These are phyloP conservation scores for Syrmaticus mikado DNA, from an alignment of 2,113 vertebrate genomes.

Conservation along the genomic window DNA sequence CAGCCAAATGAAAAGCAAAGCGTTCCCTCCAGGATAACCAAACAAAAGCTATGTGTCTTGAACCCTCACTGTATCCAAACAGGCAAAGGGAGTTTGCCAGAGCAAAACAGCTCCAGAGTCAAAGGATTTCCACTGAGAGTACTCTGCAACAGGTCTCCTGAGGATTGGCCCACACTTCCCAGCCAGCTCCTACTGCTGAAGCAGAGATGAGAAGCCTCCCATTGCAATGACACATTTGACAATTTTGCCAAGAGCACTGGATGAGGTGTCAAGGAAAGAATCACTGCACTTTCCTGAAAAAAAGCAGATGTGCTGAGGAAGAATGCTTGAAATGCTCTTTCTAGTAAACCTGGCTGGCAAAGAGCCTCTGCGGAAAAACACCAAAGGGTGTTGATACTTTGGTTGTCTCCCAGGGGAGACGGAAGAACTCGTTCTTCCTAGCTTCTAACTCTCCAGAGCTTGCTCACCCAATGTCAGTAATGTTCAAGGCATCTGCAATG, in stretches of 20 bases:
- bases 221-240: conserved; percentile 63
- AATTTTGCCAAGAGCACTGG: conserved; percentile 67
- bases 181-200: conserved; percentile 60
- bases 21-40: conserved; percentile 66
- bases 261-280: conserved; percentile 54
- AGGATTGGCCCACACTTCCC: conserved; percentile 14
- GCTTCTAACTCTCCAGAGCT: background rate
- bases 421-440: background rate
- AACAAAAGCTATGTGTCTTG: conserved; percentile 63
- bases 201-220: conserved; percentile 56
- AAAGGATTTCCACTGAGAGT: conserved; percentile 72
- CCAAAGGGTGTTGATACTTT: background rate
- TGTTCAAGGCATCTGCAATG: background rate
- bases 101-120: conserved; percentile 71
- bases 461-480: background rate
- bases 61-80: conserved; percentile 62
- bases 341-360: conserved; percentile 45
- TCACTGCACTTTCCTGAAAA: conserved; percentile 13
- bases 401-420: background rate
- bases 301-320: conserved; percentile 13
- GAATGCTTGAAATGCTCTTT: conserved; percentile 54
- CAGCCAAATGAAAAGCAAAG: conserved; percentile 62
- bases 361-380: fast-evolving
- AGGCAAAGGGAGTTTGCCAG: conserved; percentile 65
- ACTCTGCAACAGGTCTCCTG: conserved; percentile 60